These are phyloP conservation scores for Suricata suricatta DNA, from an alignment of 2,113 vertebrate genomes.

Conservation along the genomic window DNA sequence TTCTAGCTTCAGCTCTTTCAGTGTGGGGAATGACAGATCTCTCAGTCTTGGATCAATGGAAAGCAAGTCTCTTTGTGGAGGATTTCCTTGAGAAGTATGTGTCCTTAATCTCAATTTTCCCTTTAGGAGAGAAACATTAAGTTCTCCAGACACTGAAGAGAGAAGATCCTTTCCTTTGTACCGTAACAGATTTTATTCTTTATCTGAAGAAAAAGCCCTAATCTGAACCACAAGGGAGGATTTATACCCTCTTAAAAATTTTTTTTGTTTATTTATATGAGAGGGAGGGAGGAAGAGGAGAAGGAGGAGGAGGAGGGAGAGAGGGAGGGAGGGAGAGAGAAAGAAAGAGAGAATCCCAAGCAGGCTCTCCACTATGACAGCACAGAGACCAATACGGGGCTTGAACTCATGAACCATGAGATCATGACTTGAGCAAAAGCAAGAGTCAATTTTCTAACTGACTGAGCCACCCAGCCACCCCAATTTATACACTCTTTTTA, in stretches of 20 bases:
- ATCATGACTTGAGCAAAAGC: too few relatives aligned
- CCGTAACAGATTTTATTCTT: constrained; percentile 29
- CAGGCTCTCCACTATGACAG: too few relatives aligned
- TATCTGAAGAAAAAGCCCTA: background rate
- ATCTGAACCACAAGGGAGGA: constrained; percentile 28
- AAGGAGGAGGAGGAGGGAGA: too few relatives aligned
- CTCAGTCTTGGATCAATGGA: constrained; percentile 81
- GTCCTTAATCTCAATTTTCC: constrained; percentile 56
- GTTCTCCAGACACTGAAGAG: background rate
- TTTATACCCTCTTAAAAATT: background rate
- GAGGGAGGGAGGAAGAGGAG: too few relatives aligned
- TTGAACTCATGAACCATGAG: too few relatives aligned
- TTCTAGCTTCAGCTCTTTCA: constrained; percentile 72
- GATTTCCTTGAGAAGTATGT: constrained; percentile 87
- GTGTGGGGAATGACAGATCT: constrained; percentile 36
- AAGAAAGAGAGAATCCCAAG: too few relatives aligned
- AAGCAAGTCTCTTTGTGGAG: constrained; percentile 70
- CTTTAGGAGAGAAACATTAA: constrained; percentile 51
- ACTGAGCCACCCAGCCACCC: too few relatives aligned
- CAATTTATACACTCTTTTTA: background rate
- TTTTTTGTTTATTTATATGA: too few relatives aligned
- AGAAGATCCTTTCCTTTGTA: constrained; percentile 14
- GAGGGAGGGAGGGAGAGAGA: too few relatives aligned
- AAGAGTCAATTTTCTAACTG: too few relatives aligned
- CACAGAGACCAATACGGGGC: too few relatives aligned